Evolutionary conservation across 2,797 vertebrate genomes (phyloP).

Genomic region (Lepilemur ruficaudatus): DNA sequence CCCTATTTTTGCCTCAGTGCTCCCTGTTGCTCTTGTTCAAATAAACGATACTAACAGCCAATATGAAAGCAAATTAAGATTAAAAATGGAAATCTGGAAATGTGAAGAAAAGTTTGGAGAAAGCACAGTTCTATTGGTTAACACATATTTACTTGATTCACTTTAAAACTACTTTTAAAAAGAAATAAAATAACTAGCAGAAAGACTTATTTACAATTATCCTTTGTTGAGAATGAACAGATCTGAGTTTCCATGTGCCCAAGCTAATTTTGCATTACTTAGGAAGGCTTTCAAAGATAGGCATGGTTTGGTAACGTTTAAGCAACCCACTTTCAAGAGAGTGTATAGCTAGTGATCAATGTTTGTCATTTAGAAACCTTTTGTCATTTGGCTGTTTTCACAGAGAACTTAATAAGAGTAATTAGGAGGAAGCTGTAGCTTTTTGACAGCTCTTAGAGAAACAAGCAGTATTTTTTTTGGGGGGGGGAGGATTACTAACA

Average conservation of each 20-base stretch:
- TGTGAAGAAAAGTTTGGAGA: neutral
- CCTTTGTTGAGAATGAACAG: neutral
- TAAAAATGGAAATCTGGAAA: neutral
- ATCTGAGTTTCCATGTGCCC: neutral
- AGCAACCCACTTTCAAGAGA: neutral
- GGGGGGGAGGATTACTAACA: neutral
- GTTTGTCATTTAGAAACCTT: neutral
- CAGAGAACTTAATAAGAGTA: neutral
- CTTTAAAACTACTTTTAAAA: neutral
- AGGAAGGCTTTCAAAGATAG: neutral
- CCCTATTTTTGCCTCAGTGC: neutral
- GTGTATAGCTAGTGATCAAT: neutral
- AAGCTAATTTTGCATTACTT: neutral
- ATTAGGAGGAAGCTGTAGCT: neutral
- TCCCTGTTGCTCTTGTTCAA: neutral
- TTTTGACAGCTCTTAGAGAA: neutral
- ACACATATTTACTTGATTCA: neutral
- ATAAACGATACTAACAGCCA: neutral
- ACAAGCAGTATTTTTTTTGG: neutral
- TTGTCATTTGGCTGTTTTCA: conserved; percentile 31
- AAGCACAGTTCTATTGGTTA: neutral
- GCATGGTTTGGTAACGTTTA: neutral
- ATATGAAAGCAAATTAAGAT: neutral
- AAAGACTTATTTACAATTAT: neutral
- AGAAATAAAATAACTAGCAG: neutral